A percentile compares a stretch with the other conserved stretches of the same genome.
Conservation (phyloP, 2,888 invertebrate species). For the Lycaena phlaeas region DNA sequence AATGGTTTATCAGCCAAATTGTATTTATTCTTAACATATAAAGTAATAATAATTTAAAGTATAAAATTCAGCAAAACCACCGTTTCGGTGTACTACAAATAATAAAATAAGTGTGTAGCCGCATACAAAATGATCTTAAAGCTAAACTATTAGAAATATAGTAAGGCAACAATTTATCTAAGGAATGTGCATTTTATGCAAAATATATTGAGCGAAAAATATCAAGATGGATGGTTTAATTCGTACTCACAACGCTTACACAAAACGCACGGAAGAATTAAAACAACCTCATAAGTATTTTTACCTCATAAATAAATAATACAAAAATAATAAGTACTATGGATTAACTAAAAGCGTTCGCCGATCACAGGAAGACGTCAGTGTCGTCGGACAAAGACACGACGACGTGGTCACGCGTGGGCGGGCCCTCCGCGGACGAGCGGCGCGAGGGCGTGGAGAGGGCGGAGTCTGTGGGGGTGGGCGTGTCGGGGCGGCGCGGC, state of each 20-base stretch:
- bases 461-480: constrained; percentile 25
- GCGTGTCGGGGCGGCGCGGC: constrained; percentile 43
- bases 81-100: not conserved
- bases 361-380: constrained; percentile 30
- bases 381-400: constrained; percentile 43
- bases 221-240: not conserved
- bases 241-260: not conserved
- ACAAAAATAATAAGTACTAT: not conserved
- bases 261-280: no score
- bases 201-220: not conserved
- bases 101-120: not conserved
- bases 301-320: not conserved
- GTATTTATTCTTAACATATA: not conserved
- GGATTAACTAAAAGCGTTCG: not conserved
- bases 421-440: constrained; percentile 14
- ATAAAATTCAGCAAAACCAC: not conserved
- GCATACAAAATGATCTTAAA: not conserved
- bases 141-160: not conserved
- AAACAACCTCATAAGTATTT: no score
- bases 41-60: not conserved
- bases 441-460: constrained; percentile 21
- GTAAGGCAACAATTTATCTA: not conserved
- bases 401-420: constrained; percentile 33
- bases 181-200: constrained; percentile 5
- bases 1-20: not conserved